Percentiles rank a stretch among this genome's conserved stretches.
These are phyloP conservation scores for Pelodiscus sinensis DNA, from an alignment of 2,113 vertebrate species.

Conservation along the genomic window DNA sequence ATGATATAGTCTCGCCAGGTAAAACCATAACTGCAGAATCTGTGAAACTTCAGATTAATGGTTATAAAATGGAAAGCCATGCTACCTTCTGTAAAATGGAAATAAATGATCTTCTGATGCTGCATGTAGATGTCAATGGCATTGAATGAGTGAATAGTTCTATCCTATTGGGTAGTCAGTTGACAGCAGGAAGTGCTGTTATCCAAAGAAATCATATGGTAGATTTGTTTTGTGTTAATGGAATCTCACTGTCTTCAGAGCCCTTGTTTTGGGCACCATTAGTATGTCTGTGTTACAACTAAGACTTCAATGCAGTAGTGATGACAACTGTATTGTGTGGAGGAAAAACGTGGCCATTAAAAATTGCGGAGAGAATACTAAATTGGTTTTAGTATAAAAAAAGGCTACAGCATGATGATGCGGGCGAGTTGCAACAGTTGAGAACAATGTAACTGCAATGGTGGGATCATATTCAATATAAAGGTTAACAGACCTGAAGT, in stretches of 20 bases:
- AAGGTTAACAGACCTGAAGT: background rate
- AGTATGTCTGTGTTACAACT: background rate
- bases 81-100: background rate
- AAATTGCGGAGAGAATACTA: background rate
- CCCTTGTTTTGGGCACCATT: background rate
- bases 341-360: background rate
- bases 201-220: background rate
- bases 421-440: background rate
- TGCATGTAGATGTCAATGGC: background rate
- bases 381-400: background rate
- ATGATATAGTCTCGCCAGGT: background rate
- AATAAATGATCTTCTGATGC: background rate
- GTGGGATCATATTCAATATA: background rate
- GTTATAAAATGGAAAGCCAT: background rate
- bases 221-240: background rate
- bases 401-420: background rate
- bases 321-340: background rate
- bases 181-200: background rate
- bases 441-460: background rate
- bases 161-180: background rate
- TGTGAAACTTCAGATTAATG: background rate
- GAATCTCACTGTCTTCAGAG: background rate
- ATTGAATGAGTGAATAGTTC: background rate
- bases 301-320: background rate
- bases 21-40: background rate